Conservation (phyloP, 2,888 invertebrate species). For the Dicyrtoma fusca region DNA sequence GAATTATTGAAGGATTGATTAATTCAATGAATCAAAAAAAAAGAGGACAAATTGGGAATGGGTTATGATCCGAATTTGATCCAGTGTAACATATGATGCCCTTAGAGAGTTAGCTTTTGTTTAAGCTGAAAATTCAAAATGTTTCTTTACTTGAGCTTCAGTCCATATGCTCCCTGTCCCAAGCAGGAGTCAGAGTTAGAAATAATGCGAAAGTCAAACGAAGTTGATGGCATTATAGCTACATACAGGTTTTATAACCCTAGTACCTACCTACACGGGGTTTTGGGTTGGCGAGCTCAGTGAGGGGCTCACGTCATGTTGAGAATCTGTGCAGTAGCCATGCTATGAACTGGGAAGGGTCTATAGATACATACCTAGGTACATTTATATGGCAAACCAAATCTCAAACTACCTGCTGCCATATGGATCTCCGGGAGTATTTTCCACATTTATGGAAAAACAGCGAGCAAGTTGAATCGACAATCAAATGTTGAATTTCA, state of each 20-base stretch:
- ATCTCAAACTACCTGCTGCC: slow-evolving; percentile 33
- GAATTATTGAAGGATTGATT: slow-evolving; percentile 26
- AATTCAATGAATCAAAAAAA: slow-evolving; percentile 19
- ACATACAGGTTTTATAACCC: not conserved
- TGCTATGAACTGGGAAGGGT: not conserved
- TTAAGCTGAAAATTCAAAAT: slow-evolving; percentile 28
- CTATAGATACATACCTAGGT: not conserved
- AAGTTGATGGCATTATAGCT: too few species aligned
- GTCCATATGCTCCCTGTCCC: slow-evolving; percentile 27
- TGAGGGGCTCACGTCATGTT: slow-evolving; percentile 37
- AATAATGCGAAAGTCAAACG: too few species aligned
- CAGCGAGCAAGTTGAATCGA: slow-evolving; percentile 28
- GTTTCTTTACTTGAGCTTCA: slow-evolving; percentile 20
- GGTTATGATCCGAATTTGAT: slow-evolving; percentile 10
- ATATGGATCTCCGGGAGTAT: slow-evolving; percentile 35
- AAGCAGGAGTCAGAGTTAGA: too few species aligned
- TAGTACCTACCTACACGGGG: not conserved
- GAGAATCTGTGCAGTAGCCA: slow-evolving; percentile 3
- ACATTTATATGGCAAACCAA: not conserved
- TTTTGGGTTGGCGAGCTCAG: slow-evolving; percentile 15
- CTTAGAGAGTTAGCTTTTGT: slow-evolving; percentile 25
- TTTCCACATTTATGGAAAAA: slow-evolving; percentile 39
- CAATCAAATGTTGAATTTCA: not conserved
- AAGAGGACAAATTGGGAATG: slow-evolving; percentile 24
- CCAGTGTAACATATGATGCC: slow-evolving; percentile 19